These are phyloP conservation scores for Pterostichus niger DNA, from an alignment of 2,888 invertebrate genomes.

Conservation along the genomic window DNA sequence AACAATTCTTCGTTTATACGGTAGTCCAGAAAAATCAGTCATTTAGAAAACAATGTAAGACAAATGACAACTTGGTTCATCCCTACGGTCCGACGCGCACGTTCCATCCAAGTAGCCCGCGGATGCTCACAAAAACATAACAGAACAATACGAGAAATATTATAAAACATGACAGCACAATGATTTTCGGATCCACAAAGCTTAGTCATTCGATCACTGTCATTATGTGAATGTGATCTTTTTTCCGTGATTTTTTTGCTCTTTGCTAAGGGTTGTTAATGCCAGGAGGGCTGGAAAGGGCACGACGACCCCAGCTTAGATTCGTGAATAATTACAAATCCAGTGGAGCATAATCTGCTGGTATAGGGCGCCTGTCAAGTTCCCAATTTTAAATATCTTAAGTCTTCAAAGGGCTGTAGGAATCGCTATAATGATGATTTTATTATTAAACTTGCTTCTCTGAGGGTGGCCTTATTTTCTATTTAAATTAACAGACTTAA, in stretches of 20 bases:
- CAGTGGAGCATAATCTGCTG: conserved; percentile 38
- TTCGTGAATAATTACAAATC: conserved; percentile 50
- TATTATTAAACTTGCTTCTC: conserved; percentile 36
- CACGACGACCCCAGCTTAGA: conserved; percentile 31
- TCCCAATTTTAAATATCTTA: conserved; percentile 32
- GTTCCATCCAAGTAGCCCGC: conserved; percentile 16
- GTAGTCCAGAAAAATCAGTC: conserved; percentile 48
- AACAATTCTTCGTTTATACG: conserved; percentile 46
- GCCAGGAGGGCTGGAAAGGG: conserved; percentile 53
- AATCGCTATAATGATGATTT: conserved; percentile 44
- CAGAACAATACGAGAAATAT: conserved; percentile 24
- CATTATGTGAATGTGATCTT: conserved; percentile 61
- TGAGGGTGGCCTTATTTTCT: conserved; percentile 39
- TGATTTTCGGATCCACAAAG: conserved; percentile 33
- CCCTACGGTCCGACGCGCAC: conserved; percentile 13
- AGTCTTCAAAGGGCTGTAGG: conserved; percentile 30
- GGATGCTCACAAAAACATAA: conserved; percentile 41
- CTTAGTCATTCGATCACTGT: conserved; percentile 66
- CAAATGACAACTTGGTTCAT: conserved; percentile 38
- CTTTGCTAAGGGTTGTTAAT: conserved; percentile 45
- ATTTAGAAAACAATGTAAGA: conserved; percentile 57
- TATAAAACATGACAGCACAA: conserved; percentile 35
- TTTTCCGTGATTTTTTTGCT: conserved; percentile 52
- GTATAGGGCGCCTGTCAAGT: conserved; percentile 30
- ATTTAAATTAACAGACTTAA: conserved; percentile 30